Evolutionary conservation across 2,113 vertebrate species (phyloP).

Genomic region (Epinephelus fuscoguttatus): DNA sequence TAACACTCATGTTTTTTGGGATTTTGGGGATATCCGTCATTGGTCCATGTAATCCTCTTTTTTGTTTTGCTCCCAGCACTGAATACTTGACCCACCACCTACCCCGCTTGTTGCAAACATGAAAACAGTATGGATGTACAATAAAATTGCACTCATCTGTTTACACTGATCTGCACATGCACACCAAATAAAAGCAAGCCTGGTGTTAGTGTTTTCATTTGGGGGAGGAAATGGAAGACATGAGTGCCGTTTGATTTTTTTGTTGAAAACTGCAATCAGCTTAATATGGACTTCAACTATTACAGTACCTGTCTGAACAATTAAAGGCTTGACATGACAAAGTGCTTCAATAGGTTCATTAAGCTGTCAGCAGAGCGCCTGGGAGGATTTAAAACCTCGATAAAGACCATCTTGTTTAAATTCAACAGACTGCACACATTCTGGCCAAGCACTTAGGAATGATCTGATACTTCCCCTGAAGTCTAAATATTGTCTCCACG

Average conservation of each 20-base stretch:
- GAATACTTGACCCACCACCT: slow-evolving; percentile 37
- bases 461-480: slow-evolving; percentile 42
- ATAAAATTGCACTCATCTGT: not conserved
- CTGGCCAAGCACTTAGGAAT: slow-evolving; percentile 38
- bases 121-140: not conserved
- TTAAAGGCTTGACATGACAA: slow-evolving; percentile 18
- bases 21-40: slow-evolving; percentile 56
- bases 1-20: slow-evolving; percentile 49
- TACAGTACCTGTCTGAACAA: slow-evolving; percentile 25
- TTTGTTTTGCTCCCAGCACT: slow-evolving; percentile 30
- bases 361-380: slow-evolving; percentile 32
- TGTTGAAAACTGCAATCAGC: slow-evolving; percentile 10
- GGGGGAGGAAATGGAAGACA: slow-evolving; percentile 37
- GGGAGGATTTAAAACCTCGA: slow-evolving; percentile 20
- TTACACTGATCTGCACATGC: slow-evolving; percentile 14
- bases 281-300: not conserved
- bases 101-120: slow-evolving; percentile 16
- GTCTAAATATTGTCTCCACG: slow-evolving; percentile 42
- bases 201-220: slow-evolving; percentile 26
- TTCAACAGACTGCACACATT: slow-evolving; percentile 18
- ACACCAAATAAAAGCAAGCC: not conserved
- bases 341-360: slow-evolving; percentile 28
- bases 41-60: slow-evolving; percentile 30
- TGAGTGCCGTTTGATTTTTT: not conserved
- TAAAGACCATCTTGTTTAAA: slow-evolving; percentile 50